Evolutionary conservation across 2,113 vertebrate genomes (phyloP).

Genomic region (Pachyramphus minor): DNA sequence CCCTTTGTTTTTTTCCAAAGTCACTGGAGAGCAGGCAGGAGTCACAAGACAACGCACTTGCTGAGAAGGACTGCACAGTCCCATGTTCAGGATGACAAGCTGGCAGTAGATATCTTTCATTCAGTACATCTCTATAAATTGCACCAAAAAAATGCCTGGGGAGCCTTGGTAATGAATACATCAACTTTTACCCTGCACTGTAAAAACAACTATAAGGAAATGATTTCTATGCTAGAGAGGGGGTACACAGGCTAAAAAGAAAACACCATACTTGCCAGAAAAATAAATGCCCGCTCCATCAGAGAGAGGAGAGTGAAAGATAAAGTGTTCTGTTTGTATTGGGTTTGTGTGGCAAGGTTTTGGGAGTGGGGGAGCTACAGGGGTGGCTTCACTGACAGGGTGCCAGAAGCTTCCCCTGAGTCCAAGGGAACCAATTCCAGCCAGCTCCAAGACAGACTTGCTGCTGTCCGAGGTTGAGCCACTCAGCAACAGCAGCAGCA

Average conservation of each 20-base stretch:
- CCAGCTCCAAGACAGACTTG: not conserved
- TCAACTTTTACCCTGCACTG: conserved; percentile 35
- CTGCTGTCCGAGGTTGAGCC: not conserved
- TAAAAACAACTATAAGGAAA: conserved; percentile 31
- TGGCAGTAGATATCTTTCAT: conserved; percentile 1
- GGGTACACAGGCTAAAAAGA: conserved; percentile 21
- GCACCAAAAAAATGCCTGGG: conserved; percentile 24
- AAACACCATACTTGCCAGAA: conserved; percentile 26
- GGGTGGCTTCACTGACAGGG: not conserved
- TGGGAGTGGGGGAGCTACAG: not conserved
- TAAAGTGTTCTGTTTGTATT: not conserved
- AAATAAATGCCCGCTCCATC: not conserved
- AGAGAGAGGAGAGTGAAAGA: not conserved
- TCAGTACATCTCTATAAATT: conserved; percentile 27
- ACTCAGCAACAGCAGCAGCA: not conserved
- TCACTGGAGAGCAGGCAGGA: not conserved
- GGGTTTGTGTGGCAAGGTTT: not conserved
- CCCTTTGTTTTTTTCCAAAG: not conserved
- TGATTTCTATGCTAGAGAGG: not conserved
- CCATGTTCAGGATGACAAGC: not conserved
- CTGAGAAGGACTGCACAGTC: not conserved
- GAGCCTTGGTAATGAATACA: not conserved
- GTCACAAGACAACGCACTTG: not conserved
- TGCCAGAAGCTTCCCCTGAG: not conserved
- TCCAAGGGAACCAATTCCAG: not conserved